Evolutionary conservation across 2,888 invertebrate genomes (phyloP).

Genomic region (Pseudanteris insignis): DNA sequence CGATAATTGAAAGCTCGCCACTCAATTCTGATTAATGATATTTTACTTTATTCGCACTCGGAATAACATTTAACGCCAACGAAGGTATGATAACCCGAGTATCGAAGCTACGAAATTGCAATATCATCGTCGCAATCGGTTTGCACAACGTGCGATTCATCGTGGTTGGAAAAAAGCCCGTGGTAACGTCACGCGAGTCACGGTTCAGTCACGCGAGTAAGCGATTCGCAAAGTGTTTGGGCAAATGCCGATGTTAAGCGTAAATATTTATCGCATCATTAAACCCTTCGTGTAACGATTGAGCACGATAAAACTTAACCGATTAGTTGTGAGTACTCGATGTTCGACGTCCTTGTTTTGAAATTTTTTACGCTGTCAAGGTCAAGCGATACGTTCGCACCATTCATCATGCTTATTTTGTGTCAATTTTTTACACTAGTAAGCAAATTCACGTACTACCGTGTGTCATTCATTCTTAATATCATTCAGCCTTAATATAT

Average conservation of each 20-base stretch:
- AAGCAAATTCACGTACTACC: neutral
- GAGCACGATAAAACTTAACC: constrained; percentile 12
- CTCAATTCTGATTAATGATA: neutral
- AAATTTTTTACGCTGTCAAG: constrained; percentile 3
- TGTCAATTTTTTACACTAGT: neutral
- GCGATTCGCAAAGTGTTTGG: constrained; percentile 8
- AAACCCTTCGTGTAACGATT: constrained; percentile 19
- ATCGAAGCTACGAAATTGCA: neutral
- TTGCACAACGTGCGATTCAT: too few relatives aligned
- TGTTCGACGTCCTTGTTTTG: too few relatives aligned
- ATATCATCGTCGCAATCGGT: too few relatives aligned
- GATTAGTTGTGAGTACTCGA: too few relatives aligned
- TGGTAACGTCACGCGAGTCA: constrained; percentile 24
- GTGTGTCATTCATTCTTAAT: neutral
- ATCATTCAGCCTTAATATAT: neutral
- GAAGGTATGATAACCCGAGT: too few relatives aligned
- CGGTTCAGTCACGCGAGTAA: constrained; percentile 12
- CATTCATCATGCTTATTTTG: neutral
- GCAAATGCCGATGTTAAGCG: too few relatives aligned
- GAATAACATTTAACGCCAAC: too few relatives aligned
- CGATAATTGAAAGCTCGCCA: neutral
- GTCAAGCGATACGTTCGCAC: neutral
- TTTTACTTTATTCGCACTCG: neutral
- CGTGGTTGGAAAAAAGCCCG: too few relatives aligned
- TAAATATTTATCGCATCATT: constrained; percentile 7